Evolutionary conservation across 2,797 vertebrate species (phyloP).

Genomic region (Glossophaga mutica): DNA sequence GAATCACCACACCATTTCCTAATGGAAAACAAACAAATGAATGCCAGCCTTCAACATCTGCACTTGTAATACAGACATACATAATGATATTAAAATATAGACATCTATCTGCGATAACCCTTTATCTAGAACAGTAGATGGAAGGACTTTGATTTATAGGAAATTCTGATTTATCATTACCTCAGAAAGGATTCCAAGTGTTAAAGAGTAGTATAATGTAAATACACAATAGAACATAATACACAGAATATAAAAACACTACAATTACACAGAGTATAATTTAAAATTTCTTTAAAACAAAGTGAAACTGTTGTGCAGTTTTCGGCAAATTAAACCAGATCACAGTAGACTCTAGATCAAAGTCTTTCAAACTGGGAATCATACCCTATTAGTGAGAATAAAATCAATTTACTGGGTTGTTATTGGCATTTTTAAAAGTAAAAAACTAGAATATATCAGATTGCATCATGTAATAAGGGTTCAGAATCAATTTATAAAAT

Average conservation of each 20-base stretch:
- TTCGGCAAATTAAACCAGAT: not conserved
- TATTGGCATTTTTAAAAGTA: slow-evolving; percentile 22
- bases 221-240: not conserved
- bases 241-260: not conserved
- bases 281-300: slow-evolving; percentile 35
- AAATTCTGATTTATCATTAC: slow-evolving; percentile 9
- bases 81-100: not conserved
- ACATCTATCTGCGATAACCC: not conserved
- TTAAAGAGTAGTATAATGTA: not conserved
- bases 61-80: not conserved
- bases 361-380: not conserved
- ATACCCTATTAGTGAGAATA: not conserved
- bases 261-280: not conserved
- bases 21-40: slow-evolving; percentile 61
- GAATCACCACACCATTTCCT: slow-evolving; percentile 99
- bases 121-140: not conserved
- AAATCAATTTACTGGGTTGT: not conserved
- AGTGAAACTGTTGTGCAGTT: not conserved
- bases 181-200: not conserved
- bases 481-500: slow-evolving; percentile 11
- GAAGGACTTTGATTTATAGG: not conserved
- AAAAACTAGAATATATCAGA: not conserved
- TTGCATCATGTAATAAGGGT: not conserved
- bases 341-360: not conserved
- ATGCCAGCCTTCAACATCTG: not conserved